A percentile compares a stretch with the other conserved stretches of the same genome.
Evolutionary conservation across 2,888 invertebrate species (phyloP).

Genomic region (Listrodromus nycthemerus): DNA sequence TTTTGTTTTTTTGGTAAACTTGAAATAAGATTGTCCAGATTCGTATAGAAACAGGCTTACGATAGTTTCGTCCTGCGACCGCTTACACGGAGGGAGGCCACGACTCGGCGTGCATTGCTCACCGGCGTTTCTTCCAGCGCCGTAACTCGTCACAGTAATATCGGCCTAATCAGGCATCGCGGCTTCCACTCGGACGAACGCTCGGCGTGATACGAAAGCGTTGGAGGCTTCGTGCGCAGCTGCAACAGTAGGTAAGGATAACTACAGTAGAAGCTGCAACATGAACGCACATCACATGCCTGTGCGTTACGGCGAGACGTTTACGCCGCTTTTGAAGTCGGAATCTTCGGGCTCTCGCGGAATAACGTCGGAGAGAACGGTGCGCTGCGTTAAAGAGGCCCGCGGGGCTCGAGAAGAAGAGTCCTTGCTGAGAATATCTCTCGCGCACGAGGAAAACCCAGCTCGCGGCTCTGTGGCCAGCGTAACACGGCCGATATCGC

Average conservation of each 20-base stretch:
- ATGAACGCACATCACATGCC: constrained; percentile 14
- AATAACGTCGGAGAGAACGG: constrained; percentile 24
- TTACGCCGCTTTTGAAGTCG: constrained; percentile 67
- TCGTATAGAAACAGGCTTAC: constrained; percentile 39
- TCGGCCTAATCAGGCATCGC: constrained; percentile 61
- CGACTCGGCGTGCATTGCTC: constrained; percentile 22
- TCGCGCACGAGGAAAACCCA: constrained; percentile 11
- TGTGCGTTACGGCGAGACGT: constrained; percentile 18
- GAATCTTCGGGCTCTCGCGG: constrained; percentile 26
- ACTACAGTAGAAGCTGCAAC: background rate
- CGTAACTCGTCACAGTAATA: constrained; percentile 56
- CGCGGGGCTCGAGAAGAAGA: constrained; percentile 11
- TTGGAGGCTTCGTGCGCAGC: background rate
- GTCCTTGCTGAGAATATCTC: constrained; percentile 15
- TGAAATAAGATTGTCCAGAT: constrained; percentile 22
- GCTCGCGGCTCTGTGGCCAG: constrained; percentile 25
- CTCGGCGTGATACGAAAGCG: constrained; percentile 24
- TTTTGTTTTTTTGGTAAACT: background rate
- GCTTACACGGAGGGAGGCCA: background rate
- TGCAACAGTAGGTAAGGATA: constrained; percentile 20
- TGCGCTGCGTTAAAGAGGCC: constrained; percentile 16
- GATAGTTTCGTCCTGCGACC: background rate
- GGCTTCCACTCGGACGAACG: constrained; percentile 34
- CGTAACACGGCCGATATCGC: constrained; percentile 67
- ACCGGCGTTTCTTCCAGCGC: constrained; percentile 36